These are phyloP conservation scores for Beroe forskalii DNA, from an alignment of 37 sponge, comb jelly and placozoan genomes.

Conservation along the genomic window DNA sequence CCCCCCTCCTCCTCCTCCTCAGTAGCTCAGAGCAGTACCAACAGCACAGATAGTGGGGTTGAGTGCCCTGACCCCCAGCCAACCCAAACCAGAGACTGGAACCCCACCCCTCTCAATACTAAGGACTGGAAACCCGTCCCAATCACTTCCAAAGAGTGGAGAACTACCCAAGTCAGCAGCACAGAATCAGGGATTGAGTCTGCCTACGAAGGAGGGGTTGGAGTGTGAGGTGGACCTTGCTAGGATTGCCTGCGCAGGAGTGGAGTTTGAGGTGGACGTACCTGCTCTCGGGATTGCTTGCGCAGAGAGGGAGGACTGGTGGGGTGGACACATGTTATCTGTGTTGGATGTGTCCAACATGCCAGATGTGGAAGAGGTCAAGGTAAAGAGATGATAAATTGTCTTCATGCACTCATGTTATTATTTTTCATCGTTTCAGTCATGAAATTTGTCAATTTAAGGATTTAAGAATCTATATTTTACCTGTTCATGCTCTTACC, in stretches of 20 bases:
- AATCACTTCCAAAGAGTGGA: neutral
- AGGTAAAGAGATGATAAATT: too few relatives aligned
- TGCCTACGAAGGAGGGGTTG: neutral
- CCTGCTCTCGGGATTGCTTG: neutral
- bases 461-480: too few relatives aligned
- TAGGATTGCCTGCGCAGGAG: neutral
- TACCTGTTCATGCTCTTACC: too few relatives aligned
- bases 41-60: constrained; percentile 39
- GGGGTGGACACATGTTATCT: neutral
- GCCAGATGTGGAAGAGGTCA: neutral
- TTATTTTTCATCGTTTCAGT: too few relatives aligned
- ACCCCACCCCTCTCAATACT: too few relatives aligned
- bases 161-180: neutral
- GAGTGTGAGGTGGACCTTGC: too few relatives aligned
- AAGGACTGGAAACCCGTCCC: too few relatives aligned
- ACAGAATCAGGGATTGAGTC: neutral
- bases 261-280: too few relatives aligned
- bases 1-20: neutral
- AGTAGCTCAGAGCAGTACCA: constrained; percentile 33
- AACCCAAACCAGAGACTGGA: too few relatives aligned
- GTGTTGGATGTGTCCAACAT: neutral
- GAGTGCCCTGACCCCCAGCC: neutral
- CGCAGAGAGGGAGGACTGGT: neutral
- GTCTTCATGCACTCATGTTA: too few relatives aligned
- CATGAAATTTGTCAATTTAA: too few relatives aligned